Percentiles rank a stretch among this genome's conserved stretches.
These are phyloP conservation scores for Liopterus haemorrhoidalis DNA, from an alignment of 2,888 invertebrate species.

Conservation along the genomic window DNA sequence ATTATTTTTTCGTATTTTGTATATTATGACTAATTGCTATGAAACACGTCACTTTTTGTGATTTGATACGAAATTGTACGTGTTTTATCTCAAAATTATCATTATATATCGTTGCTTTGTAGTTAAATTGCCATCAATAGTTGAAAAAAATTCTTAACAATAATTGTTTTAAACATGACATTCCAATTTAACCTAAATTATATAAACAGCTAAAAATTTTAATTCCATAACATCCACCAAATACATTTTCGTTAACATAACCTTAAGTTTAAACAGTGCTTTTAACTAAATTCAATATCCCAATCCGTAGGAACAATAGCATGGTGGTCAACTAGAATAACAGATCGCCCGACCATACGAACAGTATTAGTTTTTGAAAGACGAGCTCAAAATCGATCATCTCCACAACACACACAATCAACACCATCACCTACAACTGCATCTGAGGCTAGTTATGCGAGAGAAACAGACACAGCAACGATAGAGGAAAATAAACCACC, in stretches of 20 bases:
- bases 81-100: too few relatives aligned
- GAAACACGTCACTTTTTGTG: neutral
- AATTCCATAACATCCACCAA: too few relatives aligned
- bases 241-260: too few relatives aligned
- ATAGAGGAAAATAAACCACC: slow-evolving; percentile 31
- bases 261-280: neutral
- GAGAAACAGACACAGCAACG: slow-evolving; percentile 40
- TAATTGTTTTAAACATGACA: neutral
- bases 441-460: slow-evolving; percentile 44
- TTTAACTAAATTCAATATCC: neutral
- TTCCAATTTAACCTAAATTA: neutral
- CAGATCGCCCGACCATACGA: slow-evolving; percentile 60
- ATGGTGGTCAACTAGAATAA: slow-evolving; percentile 74
- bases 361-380: slow-evolving; percentile 63
- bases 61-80: neutral
- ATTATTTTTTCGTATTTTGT: neutral
- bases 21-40: neutral
- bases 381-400: slow-evolving; percentile 40
- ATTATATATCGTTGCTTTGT: neutral
- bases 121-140: neutral
- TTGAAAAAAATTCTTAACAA: neutral
- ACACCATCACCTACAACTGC: slow-evolving; percentile 33
- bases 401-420: neutral
- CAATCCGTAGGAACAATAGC: slow-evolving; percentile 52
- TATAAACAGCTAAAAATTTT: too few relatives aligned